Percentiles rank a stretch among this genome's conserved stretches.
phyloP scores from a whole-genome alignment of 2,797 vertebrate genomes.

The Gymnoscopelus microlampas region DNA sequence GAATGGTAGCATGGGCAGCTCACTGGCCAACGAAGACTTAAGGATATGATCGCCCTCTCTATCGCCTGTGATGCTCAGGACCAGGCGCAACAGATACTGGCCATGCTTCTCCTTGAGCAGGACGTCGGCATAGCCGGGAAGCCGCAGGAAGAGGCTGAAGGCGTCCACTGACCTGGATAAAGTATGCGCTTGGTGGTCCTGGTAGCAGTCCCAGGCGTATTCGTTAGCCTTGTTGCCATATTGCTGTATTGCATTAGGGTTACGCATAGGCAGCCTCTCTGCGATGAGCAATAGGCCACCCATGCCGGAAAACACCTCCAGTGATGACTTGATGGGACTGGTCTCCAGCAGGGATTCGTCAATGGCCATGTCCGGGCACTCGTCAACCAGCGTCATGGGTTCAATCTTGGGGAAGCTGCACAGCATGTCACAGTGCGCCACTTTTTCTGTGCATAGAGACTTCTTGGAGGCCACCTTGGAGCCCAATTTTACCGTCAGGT shows the following conservation, averaged over 20 bases:
- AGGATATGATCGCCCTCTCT: conserved; percentile 84
- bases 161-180: conserved; percentile 87
- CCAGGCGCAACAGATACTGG: conserved; percentile 96
- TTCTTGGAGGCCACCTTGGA: too few species aligned
- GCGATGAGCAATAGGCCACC: conserved; percentile 97
- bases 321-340: conserved; percentile 93
- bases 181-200: conserved; percentile 91
- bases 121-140: conserved; percentile 98
- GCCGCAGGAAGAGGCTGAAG: conserved; percentile 95
- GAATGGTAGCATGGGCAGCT: conserved; percentile 88
- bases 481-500: conserved; percentile 91
- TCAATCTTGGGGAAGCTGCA: conserved; percentile 93
- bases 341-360: conserved; percentile 96
- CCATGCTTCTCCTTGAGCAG: conserved; percentile 98
- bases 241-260: conserved; percentile 97
- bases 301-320: conserved; percentile 99
- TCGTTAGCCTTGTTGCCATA: too few species aligned
- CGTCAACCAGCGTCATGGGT: conserved; percentile 88
- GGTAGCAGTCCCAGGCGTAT: conserved; percentile 82
- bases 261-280: conserved; percentile 96
- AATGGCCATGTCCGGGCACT: conserved; percentile 88
- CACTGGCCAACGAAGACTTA: too few species aligned
- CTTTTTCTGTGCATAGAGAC: conserved; percentile 19
- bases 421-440: conserved; percentile 92
- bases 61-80: conserved; percentile 96